Evolutionary conservation across 1,140 invertebrate species (phyloP), one percentile per base, ranked within the genome.

Genomic region (Magallana angulata): DNA sequence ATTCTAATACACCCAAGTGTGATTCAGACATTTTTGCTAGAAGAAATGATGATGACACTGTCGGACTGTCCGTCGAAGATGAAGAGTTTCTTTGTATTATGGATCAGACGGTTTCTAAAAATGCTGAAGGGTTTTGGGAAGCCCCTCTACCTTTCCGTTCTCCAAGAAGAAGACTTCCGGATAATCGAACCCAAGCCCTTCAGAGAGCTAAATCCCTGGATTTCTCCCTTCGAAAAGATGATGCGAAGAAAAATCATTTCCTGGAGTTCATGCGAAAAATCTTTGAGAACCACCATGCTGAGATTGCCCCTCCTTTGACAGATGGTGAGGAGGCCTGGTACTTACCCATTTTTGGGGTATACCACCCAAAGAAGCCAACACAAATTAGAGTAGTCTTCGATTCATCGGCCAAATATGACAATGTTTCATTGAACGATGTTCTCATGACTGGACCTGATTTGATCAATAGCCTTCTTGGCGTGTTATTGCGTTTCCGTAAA

Each of bases 361-460:
- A 89, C 64, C 90, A 90, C 30, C 90, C 90, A 14, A 58, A 86
- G 57, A 90, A 87, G 59, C 90, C 88, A 58, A 60, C 60, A 11
- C 84, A 90, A 82, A 89, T 89, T 12, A 59, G 89, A 48, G 90
- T n/a, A 2, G 90, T 90, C 1, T 90, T 90, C 80, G 90, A 90
- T 82, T 86, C 90, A 11, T 85, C 85, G 5, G 88, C 88, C 11
- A 24, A 71, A 71, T 88, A 30, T 59, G 36, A 87, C 5, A 91
- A 89, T 11, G 82, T 88, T n/a, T 93, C 92, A 14, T 85, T 93
- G 0, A 93, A 93, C 82, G 59, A 87, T 16, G 57, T 85, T 0
- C 82, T 92, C 12, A 60, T 90, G 0, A 9, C 60, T 4, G 92
- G 91, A 18, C 94, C 95, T 12, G 92, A 92, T 85, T 62, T 95